These are phyloP conservation scores for Corythornis cristatus DNA, from an alignment of 2,113 vertebrate genomes.

Conservation along the genomic window DNA sequence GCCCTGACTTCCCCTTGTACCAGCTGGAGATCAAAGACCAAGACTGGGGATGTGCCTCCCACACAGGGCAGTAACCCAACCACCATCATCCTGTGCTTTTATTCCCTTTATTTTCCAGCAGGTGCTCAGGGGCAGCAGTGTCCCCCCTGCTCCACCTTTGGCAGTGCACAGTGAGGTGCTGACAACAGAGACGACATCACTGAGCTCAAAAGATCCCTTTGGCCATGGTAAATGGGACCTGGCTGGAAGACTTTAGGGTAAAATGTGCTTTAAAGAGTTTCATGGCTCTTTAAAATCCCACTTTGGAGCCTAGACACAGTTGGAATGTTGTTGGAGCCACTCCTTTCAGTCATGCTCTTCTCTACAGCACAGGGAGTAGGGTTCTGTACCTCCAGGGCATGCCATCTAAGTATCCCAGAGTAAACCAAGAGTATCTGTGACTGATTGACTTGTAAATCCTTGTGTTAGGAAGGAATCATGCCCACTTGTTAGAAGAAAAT, in stretches of 20 bases:
- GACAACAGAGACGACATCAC: not conserved
- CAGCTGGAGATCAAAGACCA: not conserved
- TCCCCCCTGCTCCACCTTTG: not conserved
- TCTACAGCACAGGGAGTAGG: not conserved
- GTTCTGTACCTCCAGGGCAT: not conserved
- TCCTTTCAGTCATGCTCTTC: constrained; percentile 19
- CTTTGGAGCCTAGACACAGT: not conserved
- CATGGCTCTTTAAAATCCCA: not conserved
- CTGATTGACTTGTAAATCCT: not conserved
- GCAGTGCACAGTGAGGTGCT: not conserved
- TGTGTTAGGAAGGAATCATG: not conserved
- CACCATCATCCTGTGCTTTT: not conserved
- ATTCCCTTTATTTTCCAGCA: not conserved
- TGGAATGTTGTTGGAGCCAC: not conserved
- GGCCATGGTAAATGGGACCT: not conserved
- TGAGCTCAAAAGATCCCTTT: not conserved
- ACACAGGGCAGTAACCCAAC: not conserved
- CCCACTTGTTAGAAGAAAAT: not conserved
- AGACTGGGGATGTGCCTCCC: rapidly evolving
- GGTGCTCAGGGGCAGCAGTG: not conserved
- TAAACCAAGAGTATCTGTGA: not conserved
- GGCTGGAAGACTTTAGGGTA: not conserved
- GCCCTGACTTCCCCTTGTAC: not conserved
- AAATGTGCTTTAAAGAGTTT: not conserved
- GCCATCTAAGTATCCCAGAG: not conserved